These are phyloP conservation scores for Smutsia temminckii DNA, from an alignment of 2,797 vertebrate genomes.

Conservation along the genomic window DNA sequence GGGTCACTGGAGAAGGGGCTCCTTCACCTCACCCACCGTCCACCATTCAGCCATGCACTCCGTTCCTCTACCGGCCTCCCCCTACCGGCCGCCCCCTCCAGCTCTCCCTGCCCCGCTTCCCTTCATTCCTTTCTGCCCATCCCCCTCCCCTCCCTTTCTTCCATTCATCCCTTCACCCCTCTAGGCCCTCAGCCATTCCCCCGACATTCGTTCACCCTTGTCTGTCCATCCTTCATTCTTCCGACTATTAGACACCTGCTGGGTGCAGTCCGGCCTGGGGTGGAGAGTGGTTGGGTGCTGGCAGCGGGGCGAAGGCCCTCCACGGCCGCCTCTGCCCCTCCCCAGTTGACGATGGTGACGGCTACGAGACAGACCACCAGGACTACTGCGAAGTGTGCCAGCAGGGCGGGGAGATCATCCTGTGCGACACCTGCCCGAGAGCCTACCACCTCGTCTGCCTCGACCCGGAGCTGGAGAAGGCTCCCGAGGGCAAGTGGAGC, in stretches of 20 bases:
- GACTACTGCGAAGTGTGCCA: conserved; percentile 99
- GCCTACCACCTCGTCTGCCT: conserved; percentile 99
- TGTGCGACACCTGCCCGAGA: conserved; percentile 97
- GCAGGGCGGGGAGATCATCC: conserved; percentile 98
- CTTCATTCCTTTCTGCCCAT: too few relatives aligned
- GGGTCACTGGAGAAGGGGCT: not conserved
- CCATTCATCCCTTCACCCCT: not conserved
- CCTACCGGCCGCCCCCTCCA: not conserved
- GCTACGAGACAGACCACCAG: conserved; percentile 99
- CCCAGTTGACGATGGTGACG: conserved; percentile 95
- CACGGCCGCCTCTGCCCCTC: not conserved
- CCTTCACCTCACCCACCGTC: rapidly evolving
- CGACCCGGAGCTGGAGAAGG: conserved; percentile 97
- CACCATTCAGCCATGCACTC: too few relatives aligned
- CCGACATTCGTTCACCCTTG: not conserved
- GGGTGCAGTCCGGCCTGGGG: not conserved
- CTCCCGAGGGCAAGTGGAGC: conserved; percentile 98
- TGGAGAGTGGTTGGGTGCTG: not conserved
- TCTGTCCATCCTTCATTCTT: too few relatives aligned
- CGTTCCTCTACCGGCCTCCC: too few relatives aligned
- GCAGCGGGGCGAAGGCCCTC: not conserved
- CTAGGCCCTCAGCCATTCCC: not conserved
- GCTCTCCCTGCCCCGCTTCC: too few relatives aligned
- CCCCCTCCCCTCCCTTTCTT: too few relatives aligned
- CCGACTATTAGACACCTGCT: not conserved